Evolutionary conservation across 2,888 invertebrate genomes (phyloP), one percentile per base, ranked within the genome.

Genomic region (Trimorus sp.): DNA sequence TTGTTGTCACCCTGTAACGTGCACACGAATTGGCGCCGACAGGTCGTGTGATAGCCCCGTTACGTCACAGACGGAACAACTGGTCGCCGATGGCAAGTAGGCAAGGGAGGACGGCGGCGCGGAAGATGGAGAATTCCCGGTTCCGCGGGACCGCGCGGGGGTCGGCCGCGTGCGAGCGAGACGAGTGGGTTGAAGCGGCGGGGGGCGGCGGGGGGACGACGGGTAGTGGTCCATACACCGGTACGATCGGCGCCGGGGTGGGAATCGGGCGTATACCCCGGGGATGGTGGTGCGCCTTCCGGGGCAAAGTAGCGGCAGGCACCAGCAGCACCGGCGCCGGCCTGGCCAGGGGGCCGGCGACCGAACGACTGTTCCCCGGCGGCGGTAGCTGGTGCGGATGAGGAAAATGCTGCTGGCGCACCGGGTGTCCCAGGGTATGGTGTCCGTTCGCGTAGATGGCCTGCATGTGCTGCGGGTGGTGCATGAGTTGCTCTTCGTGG

Each of bases 231-330:
- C 91, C 90, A 86, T 92, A 91, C 54, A 90, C 92, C 75, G 93
- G 93, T 59, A 92, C 93, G 40, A 89, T 93, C 15, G 93, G 93
- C n/a, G 94, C 92, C 40, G 92, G 89, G 56, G 91, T 88, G 54
- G 90, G 89, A 48, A 91, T 90, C 0, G 92, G 88, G 89, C 92
- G 89, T 91, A 92, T 83, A 59, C 90, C 88, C 36, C 91, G 86
- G 36, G 88, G 85, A 89, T 89, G 91, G 85, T 92, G 88, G 86
- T 91, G 90, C 26, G 89, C 86, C 88, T 92, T 91, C 40, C 92
- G 87, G 0, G 92, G 92, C 7, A 92, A 84, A 0, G 93, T 93
- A 0, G 93, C 92, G 0, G 94, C 94, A 0, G 94, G 94, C 0
- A 95, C 94, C 51, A 94, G 91, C 75, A 93, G 86, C 3, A 92